Conservation (phyloP, 2,888 invertebrate genomes). For the Agrilus cyanescens region DNA sequence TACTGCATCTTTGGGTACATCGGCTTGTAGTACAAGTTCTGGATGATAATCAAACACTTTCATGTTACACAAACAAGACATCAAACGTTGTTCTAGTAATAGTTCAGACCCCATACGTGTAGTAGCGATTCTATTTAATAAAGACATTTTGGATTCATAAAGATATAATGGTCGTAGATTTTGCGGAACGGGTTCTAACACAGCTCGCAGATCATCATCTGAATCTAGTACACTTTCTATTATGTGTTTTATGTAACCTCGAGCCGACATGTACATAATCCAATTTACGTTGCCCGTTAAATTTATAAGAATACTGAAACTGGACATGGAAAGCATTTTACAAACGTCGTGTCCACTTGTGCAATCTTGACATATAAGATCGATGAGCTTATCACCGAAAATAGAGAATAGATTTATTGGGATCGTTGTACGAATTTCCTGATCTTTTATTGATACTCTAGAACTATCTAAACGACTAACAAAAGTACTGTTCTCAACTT, state of each 20-base stretch:
- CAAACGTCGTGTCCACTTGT: conserved; percentile 82
- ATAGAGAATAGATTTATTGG: conserved; percentile 52
- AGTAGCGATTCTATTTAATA: conserved; percentile 58
- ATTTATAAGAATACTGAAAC: conserved; percentile 66
- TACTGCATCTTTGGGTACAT: conserved; percentile 21
- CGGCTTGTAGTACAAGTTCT: conserved; percentile 38
- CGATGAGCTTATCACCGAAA: conserved; percentile 71
- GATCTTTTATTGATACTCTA: conserved; percentile 22
- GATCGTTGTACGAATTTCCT: conserved; percentile 33
- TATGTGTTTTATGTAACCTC: conserved; percentile 69
- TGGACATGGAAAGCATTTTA: conserved; percentile 76
- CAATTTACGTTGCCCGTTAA: conserved; percentile 59
- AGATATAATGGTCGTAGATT: conserved; percentile 69
- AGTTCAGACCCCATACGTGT: conserved; percentile 54
- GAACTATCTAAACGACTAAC: conserved; percentile 56
- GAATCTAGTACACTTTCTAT: conserved; percentile 69
- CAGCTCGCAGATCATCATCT: conserved; percentile 53
- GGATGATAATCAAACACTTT: conserved; percentile 62
- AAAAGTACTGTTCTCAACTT: conserved; percentile 39
- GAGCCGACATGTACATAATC: conserved; percentile 46
- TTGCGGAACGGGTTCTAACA: conserved; percentile 54
- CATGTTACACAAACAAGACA: conserved; percentile 55
- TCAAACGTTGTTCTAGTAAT: conserved; percentile 46
- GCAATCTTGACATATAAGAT: conserved; percentile 74
- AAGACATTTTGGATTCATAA: conserved; percentile 78